Percentiles rank a stretch among this genome's conserved stretches.
phyloP scores from a whole-genome alignment of 2,888 invertebrate genomes.

The Coelinius sp. region DNA sequence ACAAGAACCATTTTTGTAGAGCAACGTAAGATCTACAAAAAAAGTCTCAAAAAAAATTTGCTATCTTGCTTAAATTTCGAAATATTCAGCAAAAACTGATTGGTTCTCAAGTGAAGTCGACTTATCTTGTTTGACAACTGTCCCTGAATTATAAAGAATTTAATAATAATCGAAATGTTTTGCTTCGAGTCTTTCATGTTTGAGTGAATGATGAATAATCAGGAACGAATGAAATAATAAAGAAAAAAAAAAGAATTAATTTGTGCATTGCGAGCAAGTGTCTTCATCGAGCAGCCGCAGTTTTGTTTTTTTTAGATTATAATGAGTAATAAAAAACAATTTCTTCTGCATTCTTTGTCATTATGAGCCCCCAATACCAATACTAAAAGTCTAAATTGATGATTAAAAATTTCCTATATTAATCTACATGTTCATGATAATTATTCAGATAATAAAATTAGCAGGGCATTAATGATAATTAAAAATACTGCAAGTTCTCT shows the following conservation, averaged over 20 bases:
- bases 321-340: neutral
- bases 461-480: conserved; percentile 9
- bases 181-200: neutral
- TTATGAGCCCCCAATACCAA: conserved; percentile 1
- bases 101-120: too few relatives aligned
- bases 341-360: conserved; percentile 2
- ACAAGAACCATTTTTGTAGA: too few relatives aligned
- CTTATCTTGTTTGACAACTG: too few relatives aligned
- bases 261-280: conserved; percentile 66
- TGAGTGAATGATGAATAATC: conserved; percentile 25
- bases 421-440: neutral
- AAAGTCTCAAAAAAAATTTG: too few relatives aligned
- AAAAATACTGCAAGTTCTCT: neutral
- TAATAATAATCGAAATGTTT: neutral
- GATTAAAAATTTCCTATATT: neutral
- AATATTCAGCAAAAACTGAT: too few relatives aligned
- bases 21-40: too few relatives aligned
- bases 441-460: conserved; percentile 26
- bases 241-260: conserved; percentile 47
- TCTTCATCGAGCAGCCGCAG: conserved; percentile 55
- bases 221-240: conserved; percentile 31
- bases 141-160: too few relatives aligned
- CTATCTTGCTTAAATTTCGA: too few relatives aligned
- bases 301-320: neutral
- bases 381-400: conserved; percentile 25